A percentile compares a stretch with the other conserved stretches of the same genome.
Conservation (phyloP, 2,888 invertebrate genomes). For the Meteorus cinctellus region DNA sequence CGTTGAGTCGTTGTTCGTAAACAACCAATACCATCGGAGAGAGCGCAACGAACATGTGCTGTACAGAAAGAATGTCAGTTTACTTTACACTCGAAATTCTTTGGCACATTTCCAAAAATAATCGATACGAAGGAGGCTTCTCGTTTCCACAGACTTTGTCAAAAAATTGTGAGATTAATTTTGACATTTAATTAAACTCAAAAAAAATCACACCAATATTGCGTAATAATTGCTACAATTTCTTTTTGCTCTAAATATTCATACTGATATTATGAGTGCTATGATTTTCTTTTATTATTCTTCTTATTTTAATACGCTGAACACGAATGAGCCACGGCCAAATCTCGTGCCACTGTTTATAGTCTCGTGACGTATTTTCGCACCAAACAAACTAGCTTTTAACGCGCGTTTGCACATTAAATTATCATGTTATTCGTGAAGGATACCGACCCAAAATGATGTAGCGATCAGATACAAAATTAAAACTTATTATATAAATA, state of each 20-base stretch:
- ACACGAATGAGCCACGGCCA: constrained; percentile 24
- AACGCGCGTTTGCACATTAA: constrained; percentile 24
- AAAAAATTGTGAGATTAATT: background rate
- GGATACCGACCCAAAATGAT: background rate
- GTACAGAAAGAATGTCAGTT: background rate
- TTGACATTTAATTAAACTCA: background rate
- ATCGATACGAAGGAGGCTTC: background rate
- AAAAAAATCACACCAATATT: background rate
- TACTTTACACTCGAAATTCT: constrained; percentile 6
- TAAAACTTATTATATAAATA: background rate
- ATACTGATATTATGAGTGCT: too few species aligned
- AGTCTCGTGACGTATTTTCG: constrained; percentile 21
- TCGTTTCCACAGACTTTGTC: background rate
- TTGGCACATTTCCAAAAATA: background rate
- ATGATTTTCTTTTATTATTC: background rate
- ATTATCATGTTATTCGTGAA: constrained; percentile 31
- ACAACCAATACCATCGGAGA: background rate
- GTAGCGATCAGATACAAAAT: background rate
- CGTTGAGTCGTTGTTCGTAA: constrained; percentile 5
- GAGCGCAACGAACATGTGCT: background rate
- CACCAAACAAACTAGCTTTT: constrained; percentile 18
- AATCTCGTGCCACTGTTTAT: constrained; percentile 35
- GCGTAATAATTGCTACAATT: too few species aligned
- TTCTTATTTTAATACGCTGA: background rate
- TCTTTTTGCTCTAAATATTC: too few species aligned